These are phyloP conservation scores for Mungos mungo DNA, from an alignment of 2,113 vertebrate species.

Conservation along the genomic window DNA sequence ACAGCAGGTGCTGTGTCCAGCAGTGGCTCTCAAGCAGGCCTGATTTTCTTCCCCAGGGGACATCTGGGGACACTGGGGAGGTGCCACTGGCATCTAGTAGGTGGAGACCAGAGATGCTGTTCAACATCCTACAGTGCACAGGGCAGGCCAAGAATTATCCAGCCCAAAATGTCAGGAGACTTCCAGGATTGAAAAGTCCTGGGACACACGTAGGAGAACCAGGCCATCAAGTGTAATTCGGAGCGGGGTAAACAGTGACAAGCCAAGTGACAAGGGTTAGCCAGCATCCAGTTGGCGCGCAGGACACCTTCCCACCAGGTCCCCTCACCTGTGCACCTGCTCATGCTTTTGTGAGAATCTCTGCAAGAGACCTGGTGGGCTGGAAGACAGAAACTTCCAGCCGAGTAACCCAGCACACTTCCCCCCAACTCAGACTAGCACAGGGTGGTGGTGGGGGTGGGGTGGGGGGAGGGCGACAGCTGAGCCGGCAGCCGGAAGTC, in stretches of 20 bases:
- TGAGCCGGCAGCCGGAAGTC: slow-evolving; percentile 73
- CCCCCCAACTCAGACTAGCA: not conserved
- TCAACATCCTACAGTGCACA: fast-evolving
- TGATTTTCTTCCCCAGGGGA: not conserved
- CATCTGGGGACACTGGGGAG: not conserved
- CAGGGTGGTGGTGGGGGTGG: not conserved
- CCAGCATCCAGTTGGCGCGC: fast-evolving
- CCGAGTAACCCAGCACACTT: fast-evolving
- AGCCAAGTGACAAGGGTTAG: fast-evolving
- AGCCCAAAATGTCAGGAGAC: fast-evolving
- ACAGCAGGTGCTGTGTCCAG: fast-evolving
- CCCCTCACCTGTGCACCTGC: not conserved
- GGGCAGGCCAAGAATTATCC: not conserved
- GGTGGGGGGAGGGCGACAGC: slow-evolving; percentile 55
- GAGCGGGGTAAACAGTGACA: fast-evolving
- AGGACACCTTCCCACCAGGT: not conserved
- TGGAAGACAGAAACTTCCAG: not conserved
- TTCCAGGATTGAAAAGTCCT: not conserved
- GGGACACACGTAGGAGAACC: not conserved
- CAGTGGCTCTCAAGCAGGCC: not conserved
- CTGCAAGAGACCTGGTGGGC: fast-evolving
- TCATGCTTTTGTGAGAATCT: not conserved
- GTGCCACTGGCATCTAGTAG: no score
- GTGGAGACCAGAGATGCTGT: not conserved
- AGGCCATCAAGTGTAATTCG: not conserved